Evolutionary conservation across 2,888 invertebrate species (phyloP).

Genomic region (Himalopsyche tibetana): DNA sequence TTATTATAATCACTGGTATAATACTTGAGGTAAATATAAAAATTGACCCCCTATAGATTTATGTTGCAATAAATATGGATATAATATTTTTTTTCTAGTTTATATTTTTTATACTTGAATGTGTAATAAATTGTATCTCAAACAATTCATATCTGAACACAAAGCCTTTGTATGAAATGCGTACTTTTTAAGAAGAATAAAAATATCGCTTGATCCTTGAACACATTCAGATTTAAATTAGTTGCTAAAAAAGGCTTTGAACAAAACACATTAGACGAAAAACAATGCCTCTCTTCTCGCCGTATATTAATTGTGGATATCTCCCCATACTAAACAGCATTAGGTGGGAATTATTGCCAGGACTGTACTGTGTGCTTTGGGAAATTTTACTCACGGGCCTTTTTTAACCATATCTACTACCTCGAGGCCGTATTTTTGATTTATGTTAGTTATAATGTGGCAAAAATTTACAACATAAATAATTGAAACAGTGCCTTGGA

Average conservation of each 20-base stretch:
- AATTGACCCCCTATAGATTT: no score
- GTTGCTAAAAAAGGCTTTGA: conserved; percentile 30
- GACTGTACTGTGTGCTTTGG: background rate
- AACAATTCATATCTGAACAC: background rate
- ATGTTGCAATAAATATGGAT: no score
- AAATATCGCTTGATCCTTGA: conserved; percentile 20
- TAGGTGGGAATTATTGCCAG: background rate
- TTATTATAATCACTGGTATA: no score
- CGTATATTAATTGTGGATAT: conserved; percentile 34
- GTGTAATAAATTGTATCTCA: background rate
- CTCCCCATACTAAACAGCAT: conserved; percentile 26
- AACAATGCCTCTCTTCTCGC: conserved; percentile 11
- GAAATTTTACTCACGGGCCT: background rate
- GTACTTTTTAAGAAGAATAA: conserved; percentile 12
- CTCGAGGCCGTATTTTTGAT: no score
- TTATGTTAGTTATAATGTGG: no score
- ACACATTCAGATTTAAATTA: conserved; percentile 24
- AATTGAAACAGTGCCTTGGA: no score
- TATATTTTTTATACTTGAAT: no score
- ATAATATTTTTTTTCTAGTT: no score
- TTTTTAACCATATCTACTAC: no score
- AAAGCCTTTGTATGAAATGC: background rate
- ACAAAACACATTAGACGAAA: conserved; percentile 16
- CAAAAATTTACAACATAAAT: no score
- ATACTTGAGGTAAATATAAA: no score